These are phyloP conservation scores for Seriola aureovittata DNA, from an alignment of 2,113 vertebrate species.

Conservation along the genomic window DNA sequence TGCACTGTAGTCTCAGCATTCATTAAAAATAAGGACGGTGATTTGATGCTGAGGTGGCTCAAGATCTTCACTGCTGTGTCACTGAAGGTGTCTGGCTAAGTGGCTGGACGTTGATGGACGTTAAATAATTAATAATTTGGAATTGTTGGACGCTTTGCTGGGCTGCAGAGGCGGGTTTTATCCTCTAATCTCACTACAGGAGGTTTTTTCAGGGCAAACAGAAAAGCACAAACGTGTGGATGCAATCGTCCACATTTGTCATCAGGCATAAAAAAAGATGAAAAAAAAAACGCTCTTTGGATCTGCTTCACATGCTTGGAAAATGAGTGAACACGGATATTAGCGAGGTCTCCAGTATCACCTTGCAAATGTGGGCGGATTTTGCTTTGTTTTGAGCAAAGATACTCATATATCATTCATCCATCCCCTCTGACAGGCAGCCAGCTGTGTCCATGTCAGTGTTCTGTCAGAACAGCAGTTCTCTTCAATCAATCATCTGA, in stretches of 20 bases:
- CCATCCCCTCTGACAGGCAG: slow-evolving; percentile 68
- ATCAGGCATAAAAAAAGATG: background rate
- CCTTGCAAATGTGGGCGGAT: slow-evolving; percentile 49
- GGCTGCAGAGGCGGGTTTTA: background rate
- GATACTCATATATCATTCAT: slow-evolving; percentile 70
- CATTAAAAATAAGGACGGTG: slow-evolving; percentile 52
- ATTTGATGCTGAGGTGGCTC: slow-evolving; percentile 34
- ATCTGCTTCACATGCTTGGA: slow-evolving; percentile 19
- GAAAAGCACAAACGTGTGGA: background rate
- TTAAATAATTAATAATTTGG: slow-evolving; percentile 12
- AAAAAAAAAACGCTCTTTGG: slow-evolving; percentile 12
- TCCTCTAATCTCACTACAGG: slow-evolving; percentile 5
- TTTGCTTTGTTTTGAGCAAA: slow-evolving; percentile 64
- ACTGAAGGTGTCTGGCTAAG: background rate
- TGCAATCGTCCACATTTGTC: slow-evolving; percentile 5
- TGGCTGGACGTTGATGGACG: background rate
- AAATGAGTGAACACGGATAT: slow-evolving; percentile 53
- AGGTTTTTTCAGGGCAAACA: background rate
- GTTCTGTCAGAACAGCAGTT: slow-evolving; percentile 69
- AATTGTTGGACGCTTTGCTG: background rate
- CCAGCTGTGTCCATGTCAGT: slow-evolving; percentile 79
- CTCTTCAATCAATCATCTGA: slow-evolving; percentile 80
- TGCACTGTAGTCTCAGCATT: slow-evolving; percentile 48
- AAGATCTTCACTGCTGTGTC: slow-evolving; percentile 24
- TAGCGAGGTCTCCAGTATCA: slow-evolving; percentile 17